Evolutionary conservation across 1,140 invertebrate genomes (phyloP).

Genomic region (Aphelinus certus): DNA sequence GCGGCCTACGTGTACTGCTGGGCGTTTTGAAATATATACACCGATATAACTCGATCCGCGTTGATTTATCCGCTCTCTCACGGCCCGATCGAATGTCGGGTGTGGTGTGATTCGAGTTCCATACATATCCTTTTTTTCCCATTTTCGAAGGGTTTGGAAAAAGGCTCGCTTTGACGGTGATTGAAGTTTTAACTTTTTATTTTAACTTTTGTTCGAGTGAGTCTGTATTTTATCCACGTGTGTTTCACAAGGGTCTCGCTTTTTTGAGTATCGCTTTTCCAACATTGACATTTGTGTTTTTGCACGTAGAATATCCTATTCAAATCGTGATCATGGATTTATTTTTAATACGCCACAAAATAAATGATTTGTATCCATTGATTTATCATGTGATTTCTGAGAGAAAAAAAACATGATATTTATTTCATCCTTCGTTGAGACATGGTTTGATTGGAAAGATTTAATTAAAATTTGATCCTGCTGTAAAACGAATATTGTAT

Average conservation of each 20-base stretch:
- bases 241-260: not conserved
- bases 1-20: not conserved
- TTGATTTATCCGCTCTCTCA: not conserved
- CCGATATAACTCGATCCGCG: conserved; percentile 16
- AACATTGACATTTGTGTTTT: not conserved
- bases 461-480: no score
- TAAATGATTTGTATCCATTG: no score
- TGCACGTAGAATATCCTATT: not conserved
- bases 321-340: not conserved
- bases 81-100: no score
- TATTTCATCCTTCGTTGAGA: no score
- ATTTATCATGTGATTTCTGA: no score
- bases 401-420: no score
- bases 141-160: not conserved
- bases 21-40: conserved; percentile 16
- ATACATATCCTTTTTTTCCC: not conserved
- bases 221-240: not conserved
- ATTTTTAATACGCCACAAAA: no score
- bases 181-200: not conserved
- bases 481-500: no score
- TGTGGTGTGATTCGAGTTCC: no score
- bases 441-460: no score
- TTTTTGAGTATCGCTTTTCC: not conserved
- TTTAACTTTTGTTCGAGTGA: not conserved
- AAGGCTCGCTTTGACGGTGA: not conserved